Percentiles rank a stretch among this genome's conserved stretches.
phyloP scores from a whole-genome alignment of 2,888 invertebrate species.

The Trypoxylon attenuatum region DNA sequence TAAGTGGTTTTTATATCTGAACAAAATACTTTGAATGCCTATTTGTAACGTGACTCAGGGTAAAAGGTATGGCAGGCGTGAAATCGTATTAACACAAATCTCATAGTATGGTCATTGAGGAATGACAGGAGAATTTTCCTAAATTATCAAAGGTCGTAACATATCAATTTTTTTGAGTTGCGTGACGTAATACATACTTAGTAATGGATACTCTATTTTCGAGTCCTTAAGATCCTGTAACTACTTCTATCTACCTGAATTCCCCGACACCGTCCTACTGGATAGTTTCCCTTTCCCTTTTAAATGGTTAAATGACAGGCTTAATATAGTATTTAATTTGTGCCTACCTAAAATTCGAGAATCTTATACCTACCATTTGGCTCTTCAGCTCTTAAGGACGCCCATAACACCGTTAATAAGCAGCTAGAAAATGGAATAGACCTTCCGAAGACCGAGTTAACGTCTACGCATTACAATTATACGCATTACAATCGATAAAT shows the following conservation, averaged over 20 bases:
- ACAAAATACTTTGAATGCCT: too few species aligned
- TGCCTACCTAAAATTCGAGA: constrained; percentile 20
- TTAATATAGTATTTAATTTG: not conserved
- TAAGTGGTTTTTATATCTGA: too few species aligned
- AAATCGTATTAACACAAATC: too few species aligned
- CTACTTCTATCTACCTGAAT: too few species aligned
- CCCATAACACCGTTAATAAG: not conserved
- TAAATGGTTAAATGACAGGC: not conserved
- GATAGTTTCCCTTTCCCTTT: constrained; percentile 12
- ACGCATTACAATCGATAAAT: not conserved
- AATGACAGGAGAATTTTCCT: not conserved
- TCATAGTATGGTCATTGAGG: too few species aligned
- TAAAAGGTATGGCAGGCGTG: too few species aligned
- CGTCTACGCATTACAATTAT: not conserved
- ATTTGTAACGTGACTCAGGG: too few species aligned
- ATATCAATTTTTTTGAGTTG: not conserved
- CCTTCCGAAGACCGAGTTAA: not conserved
- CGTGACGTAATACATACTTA: not conserved
- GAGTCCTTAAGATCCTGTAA: not conserved
- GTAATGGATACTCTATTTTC: not conserved
- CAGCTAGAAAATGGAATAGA: not conserved
- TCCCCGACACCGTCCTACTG: too few species aligned
- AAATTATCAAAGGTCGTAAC: not conserved
- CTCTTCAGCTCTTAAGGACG: constrained; percentile 3
- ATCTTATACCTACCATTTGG: constrained; percentile 6